phyloP scores from a whole-genome alignment of 35 echinoderm and acorn worm species.

The Heliocidaris erythrogramma region DNA sequence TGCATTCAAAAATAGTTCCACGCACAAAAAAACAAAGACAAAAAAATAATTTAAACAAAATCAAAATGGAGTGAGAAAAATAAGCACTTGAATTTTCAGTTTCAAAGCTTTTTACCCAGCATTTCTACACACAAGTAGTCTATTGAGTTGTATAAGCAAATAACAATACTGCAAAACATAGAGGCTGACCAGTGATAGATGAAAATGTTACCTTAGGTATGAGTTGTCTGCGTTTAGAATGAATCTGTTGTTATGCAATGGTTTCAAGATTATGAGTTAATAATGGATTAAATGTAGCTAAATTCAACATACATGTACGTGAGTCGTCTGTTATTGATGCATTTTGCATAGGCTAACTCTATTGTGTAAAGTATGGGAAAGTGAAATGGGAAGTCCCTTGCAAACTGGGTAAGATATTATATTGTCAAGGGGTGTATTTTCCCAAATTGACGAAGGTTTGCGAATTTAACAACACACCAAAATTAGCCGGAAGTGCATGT shows the following conservation, averaged over 20 bases:
- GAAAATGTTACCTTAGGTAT: constrained; percentile 15
- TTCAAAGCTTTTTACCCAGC: not conserved
- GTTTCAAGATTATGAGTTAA: not conserved
- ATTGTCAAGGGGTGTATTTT: too few relatives aligned
- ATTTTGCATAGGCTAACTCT: too few relatives aligned
- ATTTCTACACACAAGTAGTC: not conserved
- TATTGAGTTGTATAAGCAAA: not conserved
- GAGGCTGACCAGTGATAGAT: not conserved
- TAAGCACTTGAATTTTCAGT: not conserved
- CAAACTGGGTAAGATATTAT: too few relatives aligned
- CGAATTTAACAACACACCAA: too few relatives aligned
- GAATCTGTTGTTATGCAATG: constrained; percentile 25
- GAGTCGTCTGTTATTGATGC: too few relatives aligned
- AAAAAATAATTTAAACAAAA: not conserved
- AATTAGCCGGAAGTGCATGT: too few relatives aligned
- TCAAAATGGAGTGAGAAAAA: not conserved
- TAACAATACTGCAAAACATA: not conserved
- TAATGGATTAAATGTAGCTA: not conserved
- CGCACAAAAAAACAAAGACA: not conserved
- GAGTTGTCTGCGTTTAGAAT: constrained; percentile 33
- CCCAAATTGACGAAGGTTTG: too few relatives aligned
- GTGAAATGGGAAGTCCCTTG: too few relatives aligned
- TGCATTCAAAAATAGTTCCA: not conserved
- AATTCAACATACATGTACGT: too few relatives aligned
- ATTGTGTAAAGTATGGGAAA: too few relatives aligned